phyloP scores from a whole-genome alignment of 2,113 vertebrate genomes.

The Sturnira hondurensis region DNA sequence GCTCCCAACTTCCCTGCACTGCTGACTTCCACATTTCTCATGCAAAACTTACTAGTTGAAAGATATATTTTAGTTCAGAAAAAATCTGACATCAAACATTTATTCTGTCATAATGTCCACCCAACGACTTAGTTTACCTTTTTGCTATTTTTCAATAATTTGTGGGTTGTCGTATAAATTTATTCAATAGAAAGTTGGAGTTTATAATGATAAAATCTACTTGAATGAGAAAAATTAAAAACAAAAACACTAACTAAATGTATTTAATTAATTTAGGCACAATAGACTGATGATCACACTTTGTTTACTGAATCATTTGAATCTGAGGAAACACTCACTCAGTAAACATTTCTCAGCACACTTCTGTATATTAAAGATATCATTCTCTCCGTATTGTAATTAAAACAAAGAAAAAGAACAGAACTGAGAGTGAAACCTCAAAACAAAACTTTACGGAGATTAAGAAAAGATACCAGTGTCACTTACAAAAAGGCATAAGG shows the following conservation, averaged over 20 bases:
- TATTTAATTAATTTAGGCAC: background rate
- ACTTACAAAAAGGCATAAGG: background rate
- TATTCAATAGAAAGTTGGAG: background rate
- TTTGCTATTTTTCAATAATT: background rate
- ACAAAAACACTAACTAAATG: background rate
- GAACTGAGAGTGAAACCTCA: background rate
- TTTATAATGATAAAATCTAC: background rate
- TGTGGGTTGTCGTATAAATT: background rate
- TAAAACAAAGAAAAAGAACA: background rate
- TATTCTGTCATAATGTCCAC: background rate
- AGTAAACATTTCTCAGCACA: background rate
- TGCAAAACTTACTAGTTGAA: background rate
- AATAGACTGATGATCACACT: background rate
- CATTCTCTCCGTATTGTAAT: background rate
- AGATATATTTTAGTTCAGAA: background rate
- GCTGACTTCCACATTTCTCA: background rate
- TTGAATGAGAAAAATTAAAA: slow-evolving; percentile 28
- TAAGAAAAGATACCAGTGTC: background rate
- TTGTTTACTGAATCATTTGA: background rate
- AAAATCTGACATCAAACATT: background rate
- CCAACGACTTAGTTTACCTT: background rate
- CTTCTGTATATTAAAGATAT: background rate
- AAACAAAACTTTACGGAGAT: background rate
- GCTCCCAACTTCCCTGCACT: background rate
- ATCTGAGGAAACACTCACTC: background rate